A percentile compares a stretch with the other conserved stretches of the same genome.
Conservation (phyloP, 2,888 invertebrate species). For the Temnothorax unifasciatus region DNA sequence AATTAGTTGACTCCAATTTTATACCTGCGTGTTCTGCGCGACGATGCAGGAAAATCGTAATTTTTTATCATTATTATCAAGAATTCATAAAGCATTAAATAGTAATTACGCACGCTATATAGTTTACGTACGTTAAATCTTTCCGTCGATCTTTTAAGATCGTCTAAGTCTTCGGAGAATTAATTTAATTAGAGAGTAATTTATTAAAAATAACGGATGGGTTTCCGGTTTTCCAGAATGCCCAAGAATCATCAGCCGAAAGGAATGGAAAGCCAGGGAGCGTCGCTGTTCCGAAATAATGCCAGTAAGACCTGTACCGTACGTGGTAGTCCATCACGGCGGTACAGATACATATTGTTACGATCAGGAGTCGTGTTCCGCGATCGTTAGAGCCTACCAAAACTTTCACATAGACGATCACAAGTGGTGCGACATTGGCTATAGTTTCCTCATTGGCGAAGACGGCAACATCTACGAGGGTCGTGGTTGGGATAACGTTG, state of each 20-base stretch:
- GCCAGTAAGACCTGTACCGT: slow-evolving; percentile 79
- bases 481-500: slow-evolving; percentile 86
- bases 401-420: slow-evolving; percentile 83
- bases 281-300: slow-evolving; percentile 68
- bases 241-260: slow-evolving; percentile 80
- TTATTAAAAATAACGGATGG: neutral
- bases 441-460: slow-evolving; percentile 87
- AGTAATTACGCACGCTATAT: neutral
- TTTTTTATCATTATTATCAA: slow-evolving; percentile 10
- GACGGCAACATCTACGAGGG: slow-evolving; percentile 87
- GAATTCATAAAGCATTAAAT: neutral
- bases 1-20: slow-evolving; percentile 57
- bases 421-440: slow-evolving; percentile 85
- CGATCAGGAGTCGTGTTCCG: slow-evolving; percentile 77
- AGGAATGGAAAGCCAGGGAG: slow-evolving; percentile 83
- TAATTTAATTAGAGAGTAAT: neutral
- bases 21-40: neutral
- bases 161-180: neutral
- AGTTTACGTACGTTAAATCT: neutral
- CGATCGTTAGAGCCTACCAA: slow-evolving; percentile 83
- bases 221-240: slow-evolving; percentile 68
- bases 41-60: slow-evolving; percentile 11
- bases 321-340: slow-evolving; percentile 85
- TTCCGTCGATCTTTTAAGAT: neutral
- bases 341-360: slow-evolving; percentile 81